phyloP scores from a whole-genome alignment of 37 sponge, comb jelly and placozoan species.

The Sycon ciliatum region DNA sequence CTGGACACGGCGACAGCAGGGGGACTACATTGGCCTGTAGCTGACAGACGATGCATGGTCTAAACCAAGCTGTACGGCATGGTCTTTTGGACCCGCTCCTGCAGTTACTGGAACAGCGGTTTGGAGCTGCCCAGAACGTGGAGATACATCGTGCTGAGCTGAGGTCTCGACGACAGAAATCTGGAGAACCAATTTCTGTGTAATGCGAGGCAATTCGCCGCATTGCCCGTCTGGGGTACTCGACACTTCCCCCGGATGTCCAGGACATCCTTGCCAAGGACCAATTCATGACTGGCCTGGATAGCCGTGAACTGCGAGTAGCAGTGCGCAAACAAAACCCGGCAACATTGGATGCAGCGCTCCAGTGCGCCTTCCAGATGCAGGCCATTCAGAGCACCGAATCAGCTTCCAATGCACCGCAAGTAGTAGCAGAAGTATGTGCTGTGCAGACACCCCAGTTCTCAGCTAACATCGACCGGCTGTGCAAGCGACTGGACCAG shows the following conservation, averaged over 20 bases:
- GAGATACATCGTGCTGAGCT: slow-evolving; percentile 9
- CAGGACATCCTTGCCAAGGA: slow-evolving; percentile 25
- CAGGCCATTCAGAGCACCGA: no score
- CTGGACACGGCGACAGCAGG: slow-evolving; percentile 14
- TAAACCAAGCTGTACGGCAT: not conserved
- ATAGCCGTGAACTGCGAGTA: no score
- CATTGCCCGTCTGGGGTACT: slow-evolving; percentile 22
- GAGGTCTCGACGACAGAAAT: not conserved
- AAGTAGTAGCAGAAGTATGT: no score
- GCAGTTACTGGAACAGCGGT: slow-evolving; percentile 15
- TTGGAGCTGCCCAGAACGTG: slow-evolving; percentile 21
- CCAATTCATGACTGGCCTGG: no score
- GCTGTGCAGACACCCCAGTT: no score
- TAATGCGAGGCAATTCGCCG: slow-evolving; percentile 20
- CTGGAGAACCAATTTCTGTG: slow-evolving; percentile 17
- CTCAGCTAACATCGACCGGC: no score
- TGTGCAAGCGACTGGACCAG: no score
- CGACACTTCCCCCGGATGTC: slow-evolving; percentile 3
- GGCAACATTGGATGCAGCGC: no score
- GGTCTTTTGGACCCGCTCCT: slow-evolving; percentile 14
- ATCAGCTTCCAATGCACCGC: no score
- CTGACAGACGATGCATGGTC: slow-evolving; percentile 15
- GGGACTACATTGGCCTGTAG: slow-evolving; percentile 9
- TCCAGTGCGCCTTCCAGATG: no score
- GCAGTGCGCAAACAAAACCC: no score